Conservation (phyloP, 2,797 vertebrate species). For the Euphonia xanthogaster region DNA sequence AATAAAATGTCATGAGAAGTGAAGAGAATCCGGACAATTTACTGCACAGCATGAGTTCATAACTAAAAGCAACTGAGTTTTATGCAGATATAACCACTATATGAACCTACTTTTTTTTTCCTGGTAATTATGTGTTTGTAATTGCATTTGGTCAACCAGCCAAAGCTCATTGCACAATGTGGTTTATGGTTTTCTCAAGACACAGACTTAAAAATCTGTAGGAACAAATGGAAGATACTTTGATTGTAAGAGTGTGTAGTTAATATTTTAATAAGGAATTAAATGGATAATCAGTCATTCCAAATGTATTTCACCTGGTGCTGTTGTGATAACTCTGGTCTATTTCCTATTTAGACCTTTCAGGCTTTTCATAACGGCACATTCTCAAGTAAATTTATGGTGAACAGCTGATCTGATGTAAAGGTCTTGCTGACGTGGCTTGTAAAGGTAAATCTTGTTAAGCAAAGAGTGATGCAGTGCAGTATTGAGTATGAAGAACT, state of each 20-base stretch:
- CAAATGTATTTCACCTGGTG: not conserved
- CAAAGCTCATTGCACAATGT: not conserved
- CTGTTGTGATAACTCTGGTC: not conserved
- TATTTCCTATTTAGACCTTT: not conserved
- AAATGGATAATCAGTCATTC: not conserved
- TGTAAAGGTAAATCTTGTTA: not conserved
- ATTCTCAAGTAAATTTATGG: not conserved
- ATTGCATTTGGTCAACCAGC: not conserved
- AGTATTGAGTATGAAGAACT: not conserved
- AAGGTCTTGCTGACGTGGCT: not conserved
- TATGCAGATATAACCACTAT: not conserved
- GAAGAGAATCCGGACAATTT: not conserved
- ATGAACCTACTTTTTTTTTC: not conserved
- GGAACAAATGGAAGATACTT: not conserved
- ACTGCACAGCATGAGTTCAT: not conserved
- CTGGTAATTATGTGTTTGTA: not conserved
- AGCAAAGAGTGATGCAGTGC: not conserved
- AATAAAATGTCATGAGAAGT: conserved; percentile 15
- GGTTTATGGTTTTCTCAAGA: not conserved
- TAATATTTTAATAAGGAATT: not conserved
- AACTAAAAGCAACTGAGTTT: not conserved
- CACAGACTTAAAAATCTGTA: not conserved
- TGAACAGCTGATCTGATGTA: not conserved
- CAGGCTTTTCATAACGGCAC: not conserved
- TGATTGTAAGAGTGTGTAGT: not conserved